Evolutionary conservation across 2,888 invertebrate genomes (phyloP).

Genomic region (Drosophila paucipuncta): DNA sequence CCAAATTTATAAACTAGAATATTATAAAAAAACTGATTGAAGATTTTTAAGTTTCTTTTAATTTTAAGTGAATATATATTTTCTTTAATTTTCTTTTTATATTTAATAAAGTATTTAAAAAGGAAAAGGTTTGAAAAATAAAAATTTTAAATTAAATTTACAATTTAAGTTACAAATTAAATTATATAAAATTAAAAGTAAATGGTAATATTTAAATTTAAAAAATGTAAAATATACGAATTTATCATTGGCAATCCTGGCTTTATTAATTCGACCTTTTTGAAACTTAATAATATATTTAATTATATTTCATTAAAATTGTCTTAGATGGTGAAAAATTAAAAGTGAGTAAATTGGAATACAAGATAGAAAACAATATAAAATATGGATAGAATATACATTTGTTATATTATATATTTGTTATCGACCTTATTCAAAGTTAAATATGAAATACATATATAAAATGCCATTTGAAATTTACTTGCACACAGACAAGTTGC

Average conservation of each 20-base stretch:
- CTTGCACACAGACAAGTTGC: background rate
- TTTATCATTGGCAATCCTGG: fast-evolving
- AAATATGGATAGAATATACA: background rate
- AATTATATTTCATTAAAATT: background rate
- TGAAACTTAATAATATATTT: background rate
- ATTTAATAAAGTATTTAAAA: background rate
- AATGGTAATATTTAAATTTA: background rate
- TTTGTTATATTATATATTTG: background rate
- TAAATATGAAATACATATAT: background rate
- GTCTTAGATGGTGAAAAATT: background rate
- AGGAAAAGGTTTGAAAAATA: background rate
- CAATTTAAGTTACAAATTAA: background rate
- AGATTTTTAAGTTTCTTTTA: background rate
- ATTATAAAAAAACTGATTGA: background rate
- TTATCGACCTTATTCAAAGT: background rate
- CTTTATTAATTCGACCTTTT: background rate
- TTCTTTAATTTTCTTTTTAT: background rate
- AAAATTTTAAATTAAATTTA: fast-evolving
- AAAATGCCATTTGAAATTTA: background rate
- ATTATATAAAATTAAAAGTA: background rate
- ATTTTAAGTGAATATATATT: background rate
- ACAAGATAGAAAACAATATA: background rate
- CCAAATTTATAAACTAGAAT: background rate
- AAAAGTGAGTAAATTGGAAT: background rate
- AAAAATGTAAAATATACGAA: background rate